Percentiles rank a stretch among this genome's conserved stretches.
These are phyloP conservation scores for Heliconius congener DNA, from an alignment of 1,140 invertebrate species.

Conservation along the genomic window DNA sequence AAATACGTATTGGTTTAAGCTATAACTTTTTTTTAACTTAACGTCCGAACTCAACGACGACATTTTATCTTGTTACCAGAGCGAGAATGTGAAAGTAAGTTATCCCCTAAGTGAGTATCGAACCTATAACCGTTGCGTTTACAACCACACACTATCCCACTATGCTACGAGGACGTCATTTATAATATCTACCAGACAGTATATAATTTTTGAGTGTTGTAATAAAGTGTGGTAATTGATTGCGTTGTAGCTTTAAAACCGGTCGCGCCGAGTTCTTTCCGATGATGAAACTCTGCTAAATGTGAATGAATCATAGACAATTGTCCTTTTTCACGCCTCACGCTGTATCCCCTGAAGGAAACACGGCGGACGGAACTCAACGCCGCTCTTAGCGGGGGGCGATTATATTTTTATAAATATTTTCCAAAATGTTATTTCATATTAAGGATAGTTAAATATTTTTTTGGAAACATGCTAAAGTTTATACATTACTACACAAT, in stretches of 20 bases:
- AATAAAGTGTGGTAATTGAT: constrained; percentile 21
- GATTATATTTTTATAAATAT: too few species aligned
- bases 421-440: too few species aligned
- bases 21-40: too few species aligned
- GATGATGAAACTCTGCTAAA: constrained; percentile 2
- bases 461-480: too few species aligned
- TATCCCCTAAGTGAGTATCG: not conserved
- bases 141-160: not conserved
- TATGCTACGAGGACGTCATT: not conserved
- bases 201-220: constrained; percentile 14
- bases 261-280: constrained; percentile 9
- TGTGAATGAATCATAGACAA: constrained; percentile 7
- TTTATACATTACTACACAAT: too few species aligned
- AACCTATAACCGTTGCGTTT: not conserved
- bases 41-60: too few species aligned
- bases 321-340: constrained; percentile 11
- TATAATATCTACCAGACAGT: not conserved
- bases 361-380: not conserved
- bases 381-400: not conserved
- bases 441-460: too few species aligned
- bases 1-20: too few species aligned
- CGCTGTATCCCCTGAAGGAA: not conserved
- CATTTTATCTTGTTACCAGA: too few species aligned
- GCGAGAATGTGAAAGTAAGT: too few species aligned
- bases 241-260: constrained; percentile 19